Evolutionary conservation across 2,888 invertebrate genomes (phyloP), one percentile per base, ranked within the genome.

Genomic region (Tetramorium bicarinatum): DNA sequence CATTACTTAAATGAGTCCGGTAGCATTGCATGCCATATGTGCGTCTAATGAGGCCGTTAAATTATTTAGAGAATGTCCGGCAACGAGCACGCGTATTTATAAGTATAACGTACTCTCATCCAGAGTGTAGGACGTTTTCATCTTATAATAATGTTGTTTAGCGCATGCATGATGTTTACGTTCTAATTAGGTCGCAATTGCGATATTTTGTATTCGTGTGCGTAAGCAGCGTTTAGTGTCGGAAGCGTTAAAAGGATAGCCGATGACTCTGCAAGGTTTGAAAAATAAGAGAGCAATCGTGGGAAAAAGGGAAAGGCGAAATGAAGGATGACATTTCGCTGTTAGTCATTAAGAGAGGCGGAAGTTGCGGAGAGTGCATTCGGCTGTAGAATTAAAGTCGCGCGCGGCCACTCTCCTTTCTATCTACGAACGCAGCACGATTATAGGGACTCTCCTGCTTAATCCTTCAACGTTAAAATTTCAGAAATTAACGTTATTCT

Each of bases 261-360:
- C 47, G 62, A 41, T 72, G 56, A 62, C 8, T 61, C 15, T 7
- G 18, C n/a, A 21, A 75, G 21, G 59, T 47, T 49, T 18, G 25
- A 21, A 62, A 62, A 75, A 62, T 38, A 47, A 41, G 8, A 75
- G 8, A 29, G 74, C 47, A 47, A 18, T 44, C 62, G 62, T 62
- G 82, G 54, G 74, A 75, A 72, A 49, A 75, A 64, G 56, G 34
- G 82, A 41, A 62, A 13, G 38, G n/a, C 18, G 34, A 62, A 74
- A 72, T 54, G 72, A 67, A 15, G 47, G 64, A 85, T 59, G 79
- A 75, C 85, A 85, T 67, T 79, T 85, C 11, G 85, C 67, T 62
- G 77, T 85, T 71, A 67, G 74, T 56, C 69, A 41, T 54, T 75
- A 71, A 54, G 75, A 75, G 79, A 86, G 59, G 52, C 82, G 79